Evolutionary conservation across 2,797 vertebrate genomes (phyloP).

Genomic region (Microhierax caerulescens): DNA sequence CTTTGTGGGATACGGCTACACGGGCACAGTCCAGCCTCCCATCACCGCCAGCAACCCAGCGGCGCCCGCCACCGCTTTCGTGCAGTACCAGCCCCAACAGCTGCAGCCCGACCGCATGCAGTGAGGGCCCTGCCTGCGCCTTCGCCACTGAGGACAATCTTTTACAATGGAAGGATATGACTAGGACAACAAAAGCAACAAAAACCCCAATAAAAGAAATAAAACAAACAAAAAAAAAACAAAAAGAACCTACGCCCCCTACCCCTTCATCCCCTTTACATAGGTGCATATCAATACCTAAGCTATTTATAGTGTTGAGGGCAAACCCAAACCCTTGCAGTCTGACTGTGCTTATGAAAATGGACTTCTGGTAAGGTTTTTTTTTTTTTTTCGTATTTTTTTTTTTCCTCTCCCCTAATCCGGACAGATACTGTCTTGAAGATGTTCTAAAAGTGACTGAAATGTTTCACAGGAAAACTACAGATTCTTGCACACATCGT

Average conservation of each 20-base stretch:
- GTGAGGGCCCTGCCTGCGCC: slow-evolving; percentile 60
- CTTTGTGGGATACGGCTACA: slow-evolving; percentile 86
- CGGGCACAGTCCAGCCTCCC: slow-evolving; percentile 77
- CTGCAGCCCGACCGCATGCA: slow-evolving; percentile 94
- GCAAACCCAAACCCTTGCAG: slow-evolving; percentile 2
- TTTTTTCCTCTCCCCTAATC: background rate
- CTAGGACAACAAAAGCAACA: slow-evolving; percentile 25
- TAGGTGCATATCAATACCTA: slow-evolving; percentile 58
- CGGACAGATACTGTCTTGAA: slow-evolving; percentile 50
- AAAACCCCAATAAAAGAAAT: background rate
- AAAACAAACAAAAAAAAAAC: background rate
- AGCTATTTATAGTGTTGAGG: slow-evolving; percentile 72
- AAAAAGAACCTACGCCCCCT: background rate
- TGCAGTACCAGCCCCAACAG: slow-evolving; percentile 89
- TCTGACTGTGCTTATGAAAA: slow-evolving; percentile 26
- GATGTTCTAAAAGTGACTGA: slow-evolving; percentile 45
- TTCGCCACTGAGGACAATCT: slow-evolving; percentile 27
- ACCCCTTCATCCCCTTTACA: background rate
- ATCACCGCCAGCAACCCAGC: slow-evolving; percentile 71
- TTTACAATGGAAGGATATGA: background rate
- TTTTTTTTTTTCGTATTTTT: background rate
- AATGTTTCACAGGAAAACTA: slow-evolving; percentile 41
- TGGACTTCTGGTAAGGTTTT: slow-evolving; percentile 51
- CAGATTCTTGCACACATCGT: slow-evolving; percentile 31
- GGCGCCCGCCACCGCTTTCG: slow-evolving; percentile 76